Percentiles rank a stretch among this genome's conserved stretches.
Conservation (phyloP, 1,140 invertebrate genomes). For the Heliconius eleuchia region DNA sequence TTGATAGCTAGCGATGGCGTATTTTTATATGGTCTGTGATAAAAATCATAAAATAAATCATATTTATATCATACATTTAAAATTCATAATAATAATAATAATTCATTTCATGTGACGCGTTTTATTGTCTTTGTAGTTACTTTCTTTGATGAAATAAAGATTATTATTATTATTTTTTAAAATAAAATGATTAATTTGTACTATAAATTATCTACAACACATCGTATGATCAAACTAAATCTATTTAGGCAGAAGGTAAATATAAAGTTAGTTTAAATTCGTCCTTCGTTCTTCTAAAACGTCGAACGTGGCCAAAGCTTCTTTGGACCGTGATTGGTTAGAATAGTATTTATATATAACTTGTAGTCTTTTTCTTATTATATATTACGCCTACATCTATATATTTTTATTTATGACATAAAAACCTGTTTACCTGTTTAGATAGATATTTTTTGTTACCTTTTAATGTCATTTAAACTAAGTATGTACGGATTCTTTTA, state of each 20-base stretch:
- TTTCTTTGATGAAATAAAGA: no score
- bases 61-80: no score
- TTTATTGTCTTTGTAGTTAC: no score
- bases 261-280: not conserved
- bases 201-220: not conserved
- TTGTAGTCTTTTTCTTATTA: not conserved
- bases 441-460: not conserved
- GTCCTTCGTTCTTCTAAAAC: not conserved
- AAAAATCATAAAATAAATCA: not conserved
- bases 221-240: not conserved
- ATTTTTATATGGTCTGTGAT: not conserved
- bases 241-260: not conserved
- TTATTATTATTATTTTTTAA: no score
- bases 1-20: constrained; percentile 1
- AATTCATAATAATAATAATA: no score
- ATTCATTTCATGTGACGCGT: no score
- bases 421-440: not conserved
- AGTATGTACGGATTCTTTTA: not conserved
- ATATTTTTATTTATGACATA: not conserved
- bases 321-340: not conserved
- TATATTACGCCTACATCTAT: not conserved
- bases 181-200: not conserved
- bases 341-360: not conserved
- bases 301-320: not conserved
- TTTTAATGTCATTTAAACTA: not conserved